Percentiles rank a stretch among this genome's conserved stretches.
phyloP scores from a whole-genome alignment of 2,113 vertebrate species.

The Ophthalmolycus amberensis region DNA sequence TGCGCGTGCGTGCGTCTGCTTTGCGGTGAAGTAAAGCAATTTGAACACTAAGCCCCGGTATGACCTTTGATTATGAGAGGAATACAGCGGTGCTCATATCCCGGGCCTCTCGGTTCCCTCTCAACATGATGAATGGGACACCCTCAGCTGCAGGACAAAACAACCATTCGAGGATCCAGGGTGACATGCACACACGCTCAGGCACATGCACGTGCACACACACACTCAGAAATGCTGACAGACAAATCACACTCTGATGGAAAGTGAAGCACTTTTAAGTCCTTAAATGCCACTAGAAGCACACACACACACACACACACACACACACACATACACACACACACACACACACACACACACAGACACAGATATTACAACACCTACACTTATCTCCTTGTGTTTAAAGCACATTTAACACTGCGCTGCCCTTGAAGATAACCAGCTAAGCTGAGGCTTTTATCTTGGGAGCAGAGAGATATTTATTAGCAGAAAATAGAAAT shows the following conservation, averaged over 20 bases:
- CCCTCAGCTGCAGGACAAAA: constrained; percentile 75
- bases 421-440: constrained; percentile 63
- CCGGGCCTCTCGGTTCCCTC: constrained; percentile 67
- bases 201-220: constrained; percentile 23
- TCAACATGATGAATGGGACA: constrained; percentile 82
- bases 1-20: constrained; percentile 17
- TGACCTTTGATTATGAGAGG: constrained; percentile 84
- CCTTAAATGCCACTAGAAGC: constrained; percentile 61
- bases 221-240: constrained; percentile 59
- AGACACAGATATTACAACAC: constrained; percentile 19
- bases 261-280: constrained; percentile 69
- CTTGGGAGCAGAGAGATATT: constrained; percentile 61
- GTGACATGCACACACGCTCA: constrained; percentile 32
- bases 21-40: constrained; percentile 80
- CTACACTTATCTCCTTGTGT: constrained; percentile 64
- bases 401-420: constrained; percentile 72
- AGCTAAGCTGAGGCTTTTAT: constrained; percentile 65
- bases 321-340: neutral
- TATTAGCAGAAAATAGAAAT: constrained; percentile 71
- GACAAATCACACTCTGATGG: constrained; percentile 70
- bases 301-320: constrained; percentile 15
- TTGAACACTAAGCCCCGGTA: constrained; percentile 72
- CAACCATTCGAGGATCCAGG: constrained; percentile 72
- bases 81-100: constrained; percentile 76
- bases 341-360: neutral